phyloP scores from a whole-genome alignment of 30 jellyfish, hydroid and myxozoan species.

The Phacellophora camtschatica region DNA sequence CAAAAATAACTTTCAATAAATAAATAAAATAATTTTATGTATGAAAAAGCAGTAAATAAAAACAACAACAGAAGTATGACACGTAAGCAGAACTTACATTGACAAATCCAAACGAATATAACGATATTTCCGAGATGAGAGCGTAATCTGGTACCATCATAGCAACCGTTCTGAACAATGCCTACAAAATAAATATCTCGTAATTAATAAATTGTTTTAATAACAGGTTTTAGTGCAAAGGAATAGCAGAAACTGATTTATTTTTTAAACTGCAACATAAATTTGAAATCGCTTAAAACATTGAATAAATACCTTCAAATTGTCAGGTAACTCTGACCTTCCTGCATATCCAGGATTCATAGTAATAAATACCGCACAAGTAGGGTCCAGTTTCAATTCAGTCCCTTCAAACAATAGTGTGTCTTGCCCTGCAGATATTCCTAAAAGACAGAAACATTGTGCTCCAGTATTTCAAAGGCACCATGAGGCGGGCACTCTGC shows the following conservation, averaged over 20 bases:
- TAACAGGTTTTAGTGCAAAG: too few relatives aligned
- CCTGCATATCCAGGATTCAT: constrained; percentile 99
- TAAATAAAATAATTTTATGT: too few relatives aligned
- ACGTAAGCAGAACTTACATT: constrained; percentile 76
- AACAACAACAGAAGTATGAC: too few relatives aligned
- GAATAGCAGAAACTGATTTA: background rate
- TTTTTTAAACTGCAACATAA: too few relatives aligned
- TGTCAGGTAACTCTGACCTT: constrained; percentile 97
- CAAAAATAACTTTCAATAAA: too few relatives aligned
- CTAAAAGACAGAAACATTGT: constrained; percentile 32
- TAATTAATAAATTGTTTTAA: background rate
- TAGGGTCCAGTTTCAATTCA: constrained; percentile 84
- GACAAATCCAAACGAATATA: constrained; percentile 95
- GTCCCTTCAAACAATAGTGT: constrained; percentile 95
- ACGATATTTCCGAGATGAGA: constrained; percentile 91
- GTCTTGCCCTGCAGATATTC: constrained; percentile 93
- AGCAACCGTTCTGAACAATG: constrained; percentile 96
- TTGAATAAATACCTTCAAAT: constrained; percentile 94
- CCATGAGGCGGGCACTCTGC: too few relatives aligned
- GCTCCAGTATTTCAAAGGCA: too few relatives aligned
- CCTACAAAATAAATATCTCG: constrained; percentile 42
- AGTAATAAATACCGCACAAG: constrained; percentile 97
- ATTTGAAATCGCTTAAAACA: too few relatives aligned
- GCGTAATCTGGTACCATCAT: constrained; percentile 99
- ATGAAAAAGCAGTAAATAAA: too few relatives aligned